Evolutionary conservation across 1,140 invertebrate genomes (phyloP).

Genomic region (Homarus americanus): DNA sequence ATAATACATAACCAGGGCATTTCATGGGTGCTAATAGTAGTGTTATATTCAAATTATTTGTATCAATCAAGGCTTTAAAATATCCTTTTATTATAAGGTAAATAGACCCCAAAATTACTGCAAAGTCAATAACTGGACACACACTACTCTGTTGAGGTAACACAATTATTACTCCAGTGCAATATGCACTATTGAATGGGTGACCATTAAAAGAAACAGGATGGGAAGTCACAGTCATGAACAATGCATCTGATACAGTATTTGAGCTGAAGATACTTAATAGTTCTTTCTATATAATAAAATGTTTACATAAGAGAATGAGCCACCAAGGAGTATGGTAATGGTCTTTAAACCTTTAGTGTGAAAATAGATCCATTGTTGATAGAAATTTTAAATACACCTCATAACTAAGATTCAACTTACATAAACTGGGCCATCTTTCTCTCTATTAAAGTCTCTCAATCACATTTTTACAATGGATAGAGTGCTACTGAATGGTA

Average conservation of each 20-base stretch:
- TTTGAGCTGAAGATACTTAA: slow-evolving; percentile 12
- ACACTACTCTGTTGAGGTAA: neutral
- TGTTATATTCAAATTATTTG: neutral
- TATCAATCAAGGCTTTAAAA: neutral
- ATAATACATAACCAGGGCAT: slow-evolving; percentile 15
- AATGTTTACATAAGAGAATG: neutral
- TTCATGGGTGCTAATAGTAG: neutral
- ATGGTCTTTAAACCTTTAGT: neutral
- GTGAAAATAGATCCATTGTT: slow-evolving; percentile 44
- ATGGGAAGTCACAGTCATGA: neutral
- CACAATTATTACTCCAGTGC: neutral
- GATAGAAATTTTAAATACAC: slow-evolving; percentile 47
- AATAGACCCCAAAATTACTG: neutral
- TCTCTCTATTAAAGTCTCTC: slow-evolving; percentile 1
- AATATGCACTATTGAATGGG: slow-evolving; percentile 21
- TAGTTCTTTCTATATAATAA: neutral
- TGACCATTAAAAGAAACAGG: neutral
- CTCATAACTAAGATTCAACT: slow-evolving; percentile 37
- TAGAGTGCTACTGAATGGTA: slow-evolving; percentile 26
- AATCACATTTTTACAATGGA: slow-evolving; percentile 4
- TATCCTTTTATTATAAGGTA: neutral
- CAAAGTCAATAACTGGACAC: neutral
- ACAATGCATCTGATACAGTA: slow-evolving; percentile 17
- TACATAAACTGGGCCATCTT: slow-evolving; percentile 45
- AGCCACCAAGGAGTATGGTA: neutral